Conservation (phyloP, 1,140 invertebrate species). For the Drosophila willistoni region DNA sequence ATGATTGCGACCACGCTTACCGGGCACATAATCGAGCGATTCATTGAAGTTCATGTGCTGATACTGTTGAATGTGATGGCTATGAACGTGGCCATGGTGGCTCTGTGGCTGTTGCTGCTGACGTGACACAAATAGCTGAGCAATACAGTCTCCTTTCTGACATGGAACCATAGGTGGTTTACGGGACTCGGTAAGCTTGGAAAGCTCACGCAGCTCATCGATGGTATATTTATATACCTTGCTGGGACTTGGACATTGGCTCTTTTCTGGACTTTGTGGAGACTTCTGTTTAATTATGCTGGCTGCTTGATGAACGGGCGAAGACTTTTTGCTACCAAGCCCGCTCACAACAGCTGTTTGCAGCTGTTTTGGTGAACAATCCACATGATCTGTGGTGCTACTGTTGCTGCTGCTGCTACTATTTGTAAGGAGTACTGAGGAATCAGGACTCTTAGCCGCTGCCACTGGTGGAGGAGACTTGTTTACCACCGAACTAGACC, state of each 20-base stretch:
- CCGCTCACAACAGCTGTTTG: constrained; percentile 11
- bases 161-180: constrained; percentile 74
- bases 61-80: constrained; percentile 62
- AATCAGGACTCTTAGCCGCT: constrained; percentile 17
- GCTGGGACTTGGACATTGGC: constrained; percentile 8
- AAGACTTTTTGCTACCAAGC: constrained; percentile 41
- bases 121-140: constrained; percentile 72
- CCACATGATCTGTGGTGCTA: constrained; percentile 25
- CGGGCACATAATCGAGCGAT: constrained; percentile 67
- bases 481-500: constrained; percentile 59
- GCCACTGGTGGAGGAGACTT: constrained; percentile 1
- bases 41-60: constrained; percentile 76
- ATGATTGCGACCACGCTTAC: constrained; percentile 64
- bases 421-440: constrained; percentile 16
- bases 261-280: constrained; percentile 15
- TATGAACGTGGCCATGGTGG: constrained; percentile 54
- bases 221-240: constrained; percentile 55
- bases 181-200: constrained; percentile 57
- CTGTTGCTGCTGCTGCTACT: constrained; percentile 17
- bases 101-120: constrained; percentile 69
- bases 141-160: constrained; percentile 73
- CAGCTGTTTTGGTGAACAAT: too few relatives aligned
- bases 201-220: constrained; percentile 63
- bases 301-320: constrained; percentile 30
- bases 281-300: background rate